Evolutionary conservation across 2,113 vertebrate genomes (phyloP).

Genomic region (Menura novaehollandiae): DNA sequence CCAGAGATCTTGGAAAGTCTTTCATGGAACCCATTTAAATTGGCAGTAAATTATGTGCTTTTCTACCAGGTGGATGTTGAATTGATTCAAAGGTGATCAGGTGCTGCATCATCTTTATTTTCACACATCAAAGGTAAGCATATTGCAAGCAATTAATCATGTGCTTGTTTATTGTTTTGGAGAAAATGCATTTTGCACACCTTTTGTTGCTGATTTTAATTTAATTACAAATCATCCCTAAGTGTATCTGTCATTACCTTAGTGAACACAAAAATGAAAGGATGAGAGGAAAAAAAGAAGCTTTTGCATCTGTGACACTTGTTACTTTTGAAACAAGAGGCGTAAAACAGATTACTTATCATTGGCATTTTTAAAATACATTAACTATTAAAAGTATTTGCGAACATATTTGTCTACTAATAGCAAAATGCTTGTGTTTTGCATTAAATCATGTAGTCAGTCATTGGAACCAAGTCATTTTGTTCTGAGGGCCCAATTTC

Average conservation of each 20-base stretch:
- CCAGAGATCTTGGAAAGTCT: background rate
- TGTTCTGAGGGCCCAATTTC: background rate
- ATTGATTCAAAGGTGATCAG: constrained; percentile 44
- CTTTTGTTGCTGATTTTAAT: constrained; percentile 64
- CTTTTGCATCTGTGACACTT: background rate
- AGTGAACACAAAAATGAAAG: background rate
- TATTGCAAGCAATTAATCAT: constrained; percentile 66
- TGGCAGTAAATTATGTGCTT: background rate
- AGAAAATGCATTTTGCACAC: constrained; percentile 54
- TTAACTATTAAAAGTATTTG: background rate
- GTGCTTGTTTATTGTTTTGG: constrained; percentile 51
- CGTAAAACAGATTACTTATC: background rate
- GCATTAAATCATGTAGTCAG: background rate
- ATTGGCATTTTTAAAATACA: background rate
- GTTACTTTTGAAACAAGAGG: background rate
- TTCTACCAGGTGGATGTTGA: constrained; percentile 11
- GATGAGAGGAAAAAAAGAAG: background rate
- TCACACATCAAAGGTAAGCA: constrained; percentile 43
- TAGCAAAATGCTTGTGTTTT: background rate
- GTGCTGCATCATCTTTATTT: constrained; percentile 54
- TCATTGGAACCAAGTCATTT: background rate
- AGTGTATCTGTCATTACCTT: constrained; percentile 14
- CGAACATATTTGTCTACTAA: background rate
- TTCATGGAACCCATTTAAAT: background rate
- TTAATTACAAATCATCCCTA: constrained; percentile 52